phyloP scores from a whole-genome alignment of 1,140 invertebrate species.

The Drosophila lacertosa region DNA sequence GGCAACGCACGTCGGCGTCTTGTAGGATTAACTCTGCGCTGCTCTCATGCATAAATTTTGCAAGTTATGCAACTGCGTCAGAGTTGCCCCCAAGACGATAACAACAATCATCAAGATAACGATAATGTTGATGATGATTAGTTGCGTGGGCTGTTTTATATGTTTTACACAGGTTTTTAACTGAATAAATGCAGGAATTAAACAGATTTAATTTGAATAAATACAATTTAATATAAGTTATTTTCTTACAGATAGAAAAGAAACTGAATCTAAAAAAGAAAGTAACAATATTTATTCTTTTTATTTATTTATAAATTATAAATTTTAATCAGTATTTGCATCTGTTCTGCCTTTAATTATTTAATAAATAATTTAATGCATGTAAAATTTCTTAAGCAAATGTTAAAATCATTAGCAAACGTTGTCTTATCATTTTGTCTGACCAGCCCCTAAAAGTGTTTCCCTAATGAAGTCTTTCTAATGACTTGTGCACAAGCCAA shows the following conservation, averaged over 20 bases:
- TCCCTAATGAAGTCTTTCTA: slow-evolving; percentile 58
- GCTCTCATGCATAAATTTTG: slow-evolving; percentile 75
- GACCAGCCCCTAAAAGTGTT: slow-evolving; percentile 5
- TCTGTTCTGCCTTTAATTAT: too few relatives aligned
- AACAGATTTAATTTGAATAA: too few relatives aligned
- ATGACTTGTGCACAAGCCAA: slow-evolving; percentile 65
- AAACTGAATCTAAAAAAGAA: too few relatives aligned
- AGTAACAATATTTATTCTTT: too few relatives aligned
- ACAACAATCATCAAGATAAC: slow-evolving; percentile 1
- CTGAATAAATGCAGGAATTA: not conserved
- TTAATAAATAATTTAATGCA: too few relatives aligned
- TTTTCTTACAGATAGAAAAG: too few relatives aligned
- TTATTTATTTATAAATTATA: not conserved
- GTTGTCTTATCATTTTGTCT: slow-evolving; percentile 5
- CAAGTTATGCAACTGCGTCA: slow-evolving; percentile 56
- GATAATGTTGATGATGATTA: slow-evolving; percentile 1
- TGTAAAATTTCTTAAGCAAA: slow-evolving; percentile 13
- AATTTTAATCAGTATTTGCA: too few relatives aligned
- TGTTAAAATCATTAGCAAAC: slow-evolving; percentile 41
- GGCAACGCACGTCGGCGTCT: slow-evolving; percentile 64
- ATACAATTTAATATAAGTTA: too few relatives aligned
- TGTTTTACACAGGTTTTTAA: not conserved
- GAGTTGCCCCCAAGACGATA: slow-evolving; percentile 5
- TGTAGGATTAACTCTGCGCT: slow-evolving; percentile 65
- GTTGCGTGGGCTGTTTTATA: not conserved